Evolutionary conservation across 2,113 vertebrate genomes (phyloP), one percentile per base, ranked within the genome.

Genomic region (Arizona elegans): DNA sequence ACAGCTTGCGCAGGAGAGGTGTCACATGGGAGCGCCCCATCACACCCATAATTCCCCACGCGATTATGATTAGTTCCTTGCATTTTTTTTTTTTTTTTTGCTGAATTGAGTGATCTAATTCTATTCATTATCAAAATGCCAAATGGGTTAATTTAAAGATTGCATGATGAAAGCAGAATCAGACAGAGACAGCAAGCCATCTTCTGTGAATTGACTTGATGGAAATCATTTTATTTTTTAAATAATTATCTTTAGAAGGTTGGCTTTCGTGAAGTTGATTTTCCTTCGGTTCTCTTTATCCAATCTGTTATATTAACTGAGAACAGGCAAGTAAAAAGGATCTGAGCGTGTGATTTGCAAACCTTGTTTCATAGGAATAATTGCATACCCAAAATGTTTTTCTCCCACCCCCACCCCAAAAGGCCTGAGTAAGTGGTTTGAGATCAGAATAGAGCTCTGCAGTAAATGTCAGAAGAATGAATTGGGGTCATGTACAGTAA

Each of bases 401-500:
- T 56, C 3, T 56, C 75, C 26, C 91, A 85, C 93, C 62, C 87
- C 90, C 12, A 6, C 9, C 59, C 26, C 26, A 33, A 92, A 75
- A 90, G 55, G 90, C 52, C 6, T 87, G 92, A 55, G 95, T 70
- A 91, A 93, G 90, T 50, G 1, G 0, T 43, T 62, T 54, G 88
- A 87, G 62, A 53, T 95, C 92, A 93, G 33, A 70, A 92, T 53
- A 58, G 91, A 90, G 26, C 87, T 43, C 92, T 94, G 92, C 86
- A 90, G 93, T 95, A 96, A 97, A 97, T n/a, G 95, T 95, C 97
- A 96, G 38, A 93, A 87, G 93, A 96, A 94, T 75, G 91, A 94
- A 94, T 92, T 93, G 95, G 95, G 95, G 96, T 96, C 93, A 94
- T 89, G 53, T 58, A n/a, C n/a, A n/a, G n/a, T n/a, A 90, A n/a